These are phyloP conservation scores for Drosophila cardini DNA, from an alignment of 1,140 invertebrate species.

Conservation along the genomic window DNA sequence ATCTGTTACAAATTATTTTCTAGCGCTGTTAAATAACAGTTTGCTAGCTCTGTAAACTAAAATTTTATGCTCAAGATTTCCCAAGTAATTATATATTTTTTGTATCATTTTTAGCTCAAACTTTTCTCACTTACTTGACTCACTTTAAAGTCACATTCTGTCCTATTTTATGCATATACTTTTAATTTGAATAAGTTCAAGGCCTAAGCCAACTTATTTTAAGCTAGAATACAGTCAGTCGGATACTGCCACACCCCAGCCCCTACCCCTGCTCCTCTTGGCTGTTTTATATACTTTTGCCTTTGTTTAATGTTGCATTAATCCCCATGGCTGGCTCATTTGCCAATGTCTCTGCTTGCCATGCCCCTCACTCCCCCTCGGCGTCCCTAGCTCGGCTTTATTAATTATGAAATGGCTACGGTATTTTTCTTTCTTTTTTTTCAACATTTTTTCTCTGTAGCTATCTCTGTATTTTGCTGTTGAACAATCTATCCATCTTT, in stretches of 20 bases:
- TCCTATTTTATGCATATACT: slow-evolving; percentile 4
- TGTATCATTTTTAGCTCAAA: background rate
- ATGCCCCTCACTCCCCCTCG: background rate
- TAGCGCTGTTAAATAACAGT: no score
- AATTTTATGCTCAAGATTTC: no score
- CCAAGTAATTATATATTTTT: background rate
- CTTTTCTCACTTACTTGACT: background rate
- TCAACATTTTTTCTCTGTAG: slow-evolving; percentile 6
- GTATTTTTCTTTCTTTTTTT: slow-evolving; percentile 33
- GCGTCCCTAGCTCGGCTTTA: slow-evolving; percentile 40
- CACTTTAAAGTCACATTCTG: slow-evolving; percentile 1
- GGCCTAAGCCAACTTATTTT: slow-evolving; percentile 4
- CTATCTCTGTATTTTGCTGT: slow-evolving; percentile 34
- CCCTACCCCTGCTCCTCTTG: background rate
- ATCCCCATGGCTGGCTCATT: slow-evolving; percentile 70
- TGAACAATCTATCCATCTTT: slow-evolving; percentile 43
- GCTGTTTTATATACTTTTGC: slow-evolving; percentile 39
- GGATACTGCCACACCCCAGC: slow-evolving; percentile 17
- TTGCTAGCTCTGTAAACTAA: no score
- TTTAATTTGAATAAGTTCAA: slow-evolving; percentile 21
- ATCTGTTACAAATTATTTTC: no score
- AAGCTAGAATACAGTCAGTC: slow-evolving; percentile 4
- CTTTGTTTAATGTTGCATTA: slow-evolving; percentile 77
- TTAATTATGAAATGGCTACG: slow-evolving; percentile 79
- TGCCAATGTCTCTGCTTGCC: slow-evolving; percentile 53